These are phyloP conservation scores for Polietes domitor DNA, from an alignment of 2,888 invertebrate species.

Conservation along the genomic window DNA sequence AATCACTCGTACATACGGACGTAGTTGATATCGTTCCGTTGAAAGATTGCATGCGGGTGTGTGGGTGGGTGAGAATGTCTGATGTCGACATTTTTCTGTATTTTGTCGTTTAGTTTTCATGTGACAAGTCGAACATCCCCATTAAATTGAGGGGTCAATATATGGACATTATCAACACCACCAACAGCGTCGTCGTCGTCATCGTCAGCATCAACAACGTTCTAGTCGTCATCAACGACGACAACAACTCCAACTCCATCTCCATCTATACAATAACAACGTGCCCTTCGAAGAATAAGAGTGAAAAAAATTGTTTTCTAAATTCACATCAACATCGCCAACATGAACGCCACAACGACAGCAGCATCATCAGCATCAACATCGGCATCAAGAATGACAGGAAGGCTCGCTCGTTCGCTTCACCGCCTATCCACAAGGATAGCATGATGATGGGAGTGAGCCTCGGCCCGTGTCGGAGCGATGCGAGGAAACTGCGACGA, in stretches of 20 bases:
- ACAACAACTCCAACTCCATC: background rate
- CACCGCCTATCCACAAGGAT: background rate
- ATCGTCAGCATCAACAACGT: background rate
- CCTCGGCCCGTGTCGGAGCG: background rate
- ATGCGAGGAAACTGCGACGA: background rate
- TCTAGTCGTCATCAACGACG: background rate
- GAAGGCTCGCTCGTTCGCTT: background rate
- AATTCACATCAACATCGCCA: slow-evolving; percentile 12
- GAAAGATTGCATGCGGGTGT: too few species aligned
- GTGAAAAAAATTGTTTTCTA: slow-evolving; percentile 25
- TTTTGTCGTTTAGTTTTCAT: slow-evolving; percentile 6
- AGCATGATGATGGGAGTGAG: background rate
- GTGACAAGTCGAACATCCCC: background rate
- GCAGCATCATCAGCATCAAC: background rate
- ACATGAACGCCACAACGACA: too few species aligned
- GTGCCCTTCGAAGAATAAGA: background rate
- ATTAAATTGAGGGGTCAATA: slow-evolving; percentile 32
- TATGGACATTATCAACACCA: slow-evolving; percentile 32
- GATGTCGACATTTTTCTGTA: background rate
- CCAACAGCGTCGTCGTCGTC: background rate
- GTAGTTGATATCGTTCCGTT: too few species aligned
- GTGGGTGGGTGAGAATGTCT: too few species aligned
- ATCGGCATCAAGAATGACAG: background rate
- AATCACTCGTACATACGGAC: too few species aligned
- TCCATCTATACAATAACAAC: background rate